Percentiles rank a stretch among this genome's conserved stretches.
Conservation (phyloP, 2,797 vertebrate species). For the Mustela erminea region DNA sequence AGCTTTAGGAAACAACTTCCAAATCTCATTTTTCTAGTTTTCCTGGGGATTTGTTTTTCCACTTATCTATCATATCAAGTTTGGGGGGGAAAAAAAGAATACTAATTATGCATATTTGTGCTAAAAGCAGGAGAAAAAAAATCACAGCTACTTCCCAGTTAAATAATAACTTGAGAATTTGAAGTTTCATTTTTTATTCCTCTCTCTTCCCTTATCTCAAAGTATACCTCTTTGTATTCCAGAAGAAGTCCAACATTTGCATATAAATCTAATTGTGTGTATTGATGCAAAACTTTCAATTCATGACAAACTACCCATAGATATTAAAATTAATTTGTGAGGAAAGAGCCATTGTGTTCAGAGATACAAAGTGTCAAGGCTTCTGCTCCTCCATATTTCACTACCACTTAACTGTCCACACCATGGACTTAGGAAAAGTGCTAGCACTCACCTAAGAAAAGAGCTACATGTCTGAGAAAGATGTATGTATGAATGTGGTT, state of each 20-base stretch:
- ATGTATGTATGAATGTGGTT: neutral
- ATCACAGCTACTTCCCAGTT: slow-evolving; percentile 30
- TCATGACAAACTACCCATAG: slow-evolving; percentile 89
- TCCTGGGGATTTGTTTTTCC: neutral
- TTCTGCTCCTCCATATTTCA: slow-evolving; percentile 57
- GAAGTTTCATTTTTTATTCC: slow-evolving; percentile 60
- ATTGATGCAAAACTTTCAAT: slow-evolving; percentile 91
- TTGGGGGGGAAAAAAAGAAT: slow-evolving; percentile 40
- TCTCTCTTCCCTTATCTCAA: slow-evolving; percentile 79
- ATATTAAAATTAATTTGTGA: slow-evolving; percentile 89
- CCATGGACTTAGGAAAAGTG: neutral
- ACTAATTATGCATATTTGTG: slow-evolving; percentile 71
- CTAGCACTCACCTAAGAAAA: neutral
- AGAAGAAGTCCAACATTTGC: slow-evolving; percentile 85
- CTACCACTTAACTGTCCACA: slow-evolving; percentile 31
- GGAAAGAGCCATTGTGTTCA: slow-evolving; percentile 81
- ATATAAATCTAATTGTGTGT: slow-evolving; percentile 89
- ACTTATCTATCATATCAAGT: neutral
- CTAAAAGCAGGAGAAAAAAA: neutral
- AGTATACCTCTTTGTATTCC: slow-evolving; percentile 84
- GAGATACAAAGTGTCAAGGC: slow-evolving; percentile 76
- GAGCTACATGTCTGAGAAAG: neutral
- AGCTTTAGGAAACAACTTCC: slow-evolving; percentile 69
- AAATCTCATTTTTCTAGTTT: slow-evolving; percentile 68
- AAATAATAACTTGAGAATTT: slow-evolving; percentile 65